Evolutionary conservation across 2,113 vertebrate genomes (phyloP), one percentile per base, ranked within the genome.

Genomic region (Ochotona princeps): DNA sequence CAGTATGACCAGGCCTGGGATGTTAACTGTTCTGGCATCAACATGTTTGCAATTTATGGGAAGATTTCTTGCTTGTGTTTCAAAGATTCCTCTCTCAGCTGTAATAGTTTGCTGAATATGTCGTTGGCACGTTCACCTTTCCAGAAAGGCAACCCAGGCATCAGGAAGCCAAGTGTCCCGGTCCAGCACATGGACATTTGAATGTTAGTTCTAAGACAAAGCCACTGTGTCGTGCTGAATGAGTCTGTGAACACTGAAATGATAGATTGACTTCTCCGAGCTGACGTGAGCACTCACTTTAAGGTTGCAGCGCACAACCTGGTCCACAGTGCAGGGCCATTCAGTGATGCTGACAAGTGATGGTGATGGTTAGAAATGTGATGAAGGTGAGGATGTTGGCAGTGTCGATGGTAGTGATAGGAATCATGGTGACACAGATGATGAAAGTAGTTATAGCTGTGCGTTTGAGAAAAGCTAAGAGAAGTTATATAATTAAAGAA

Each of bases 31-130:
- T 70, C 69, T 84, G 73, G 51, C 63, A 88, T 93, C 74, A 61
- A 35, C 15, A 30, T 69, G 51, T 88, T 86, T 85, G 60, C 28
- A 93, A 70, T 90, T 96, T 70, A 92, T 92, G 78, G 79, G 66
- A 87, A 79, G 75, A 83, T 66, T 66, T 72, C 61, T 91, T 63
- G 60, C 65, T 95, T 79, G 10, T 94, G 80, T 91, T 93, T 44
- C 28, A 49, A 80, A 90, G 49, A 26, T 60, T 60, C 70, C 76
- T 90, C 80, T 60, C 30, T 78, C 28, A 79, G 83, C 70, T 63
- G 2, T 38, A 26, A 32, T 69, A 80, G 75, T 38, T 90, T 66
- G 23, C 73, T 84, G 65, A 75, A 6, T 60, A 13, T 75, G 30
- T 67, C 76, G 63, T 75, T 78, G 93, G 74, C 60, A 83, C 18